Conservation (phyloP, 1,140 invertebrate species). For the Solen grandis region DNA sequence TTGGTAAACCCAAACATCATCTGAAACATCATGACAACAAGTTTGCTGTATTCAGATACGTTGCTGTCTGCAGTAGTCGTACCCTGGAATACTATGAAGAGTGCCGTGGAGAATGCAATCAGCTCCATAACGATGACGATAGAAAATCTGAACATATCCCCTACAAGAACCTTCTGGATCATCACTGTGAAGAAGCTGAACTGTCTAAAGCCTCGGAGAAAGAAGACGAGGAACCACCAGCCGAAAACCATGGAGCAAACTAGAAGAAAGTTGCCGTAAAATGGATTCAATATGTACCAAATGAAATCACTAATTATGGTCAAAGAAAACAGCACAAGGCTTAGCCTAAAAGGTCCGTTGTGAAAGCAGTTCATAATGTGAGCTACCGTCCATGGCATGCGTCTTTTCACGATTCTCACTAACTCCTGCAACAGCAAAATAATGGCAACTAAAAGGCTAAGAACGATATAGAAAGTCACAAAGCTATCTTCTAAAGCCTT, state of each 20-base stretch:
- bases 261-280: constrained; percentile 57
- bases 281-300: constrained; percentile 19
- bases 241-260: constrained; percentile 60
- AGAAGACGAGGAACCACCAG: constrained; percentile 64
- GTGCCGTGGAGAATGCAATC: constrained; percentile 56
- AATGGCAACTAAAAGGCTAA: constrained; percentile 12
- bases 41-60: constrained; percentile 11
- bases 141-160: constrained; percentile 63
- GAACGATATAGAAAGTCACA: constrained; percentile 31
- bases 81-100: constrained; percentile 54
- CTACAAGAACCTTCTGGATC: constrained; percentile 62
- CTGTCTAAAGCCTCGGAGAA: constrained; percentile 56
- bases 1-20: constrained; percentile 45
- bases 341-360: constrained; percentile 58
- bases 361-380: constrained; percentile 49
- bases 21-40: constrained; percentile 27
- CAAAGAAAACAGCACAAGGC: constrained; percentile 51
- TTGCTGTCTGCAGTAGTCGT: background rate
- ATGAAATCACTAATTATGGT: constrained; percentile 42
- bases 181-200: constrained; percentile 67
- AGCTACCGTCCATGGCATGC: constrained; percentile 25
- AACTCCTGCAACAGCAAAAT: constrained; percentile 29
- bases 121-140: constrained; percentile 59
- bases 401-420: constrained; percentile 20
- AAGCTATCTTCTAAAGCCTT: constrained; percentile 2